A percentile compares a stretch with the other conserved stretches of the same genome.
Conservation (phyloP, 2,888 invertebrate species). For the Chaitophorus viminalis region DNA sequence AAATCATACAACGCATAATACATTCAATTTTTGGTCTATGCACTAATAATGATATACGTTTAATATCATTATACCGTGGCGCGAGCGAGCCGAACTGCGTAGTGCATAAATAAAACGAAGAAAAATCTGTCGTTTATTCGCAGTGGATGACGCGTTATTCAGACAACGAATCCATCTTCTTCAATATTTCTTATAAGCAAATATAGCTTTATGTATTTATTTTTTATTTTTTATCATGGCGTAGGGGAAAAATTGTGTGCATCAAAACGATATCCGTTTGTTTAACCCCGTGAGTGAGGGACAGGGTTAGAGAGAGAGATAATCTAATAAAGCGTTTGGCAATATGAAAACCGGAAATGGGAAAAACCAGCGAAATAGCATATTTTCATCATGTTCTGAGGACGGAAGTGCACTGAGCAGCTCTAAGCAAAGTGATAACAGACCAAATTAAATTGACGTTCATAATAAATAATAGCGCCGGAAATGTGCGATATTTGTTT, state of each 20-base stretch:
- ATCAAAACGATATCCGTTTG: slow-evolving; percentile 42
- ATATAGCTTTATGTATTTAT: slow-evolving; percentile 1
- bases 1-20: slow-evolving; percentile 17
- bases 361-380: slow-evolving; percentile 21
- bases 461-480: background rate
- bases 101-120: background rate
- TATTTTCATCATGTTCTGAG: slow-evolving; percentile 13
- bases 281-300: background rate
- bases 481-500: slow-evolving; percentile 6
- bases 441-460: slow-evolving; percentile 26
- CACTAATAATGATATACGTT: background rate
- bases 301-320: background rate
- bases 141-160: background rate
- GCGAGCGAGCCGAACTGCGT: background rate
- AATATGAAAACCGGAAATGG: slow-evolving; percentile 46
- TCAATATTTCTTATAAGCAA: slow-evolving; percentile 3
- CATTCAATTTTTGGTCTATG: background rate
- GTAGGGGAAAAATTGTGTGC: background rate
- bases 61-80: background rate
- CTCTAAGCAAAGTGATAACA: slow-evolving; percentile 13
- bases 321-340: slow-evolving; percentile 35
- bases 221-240: background rate
- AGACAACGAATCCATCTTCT: slow-evolving; percentile 51
- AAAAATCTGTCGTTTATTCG: slow-evolving; percentile 35
- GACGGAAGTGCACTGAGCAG: slow-evolving; percentile 4